Percentiles rank a stretch among this genome's conserved stretches.
phyloP scores from a whole-genome alignment of 2,113 vertebrate genomes.

The Solenodon paradoxus region DNA sequence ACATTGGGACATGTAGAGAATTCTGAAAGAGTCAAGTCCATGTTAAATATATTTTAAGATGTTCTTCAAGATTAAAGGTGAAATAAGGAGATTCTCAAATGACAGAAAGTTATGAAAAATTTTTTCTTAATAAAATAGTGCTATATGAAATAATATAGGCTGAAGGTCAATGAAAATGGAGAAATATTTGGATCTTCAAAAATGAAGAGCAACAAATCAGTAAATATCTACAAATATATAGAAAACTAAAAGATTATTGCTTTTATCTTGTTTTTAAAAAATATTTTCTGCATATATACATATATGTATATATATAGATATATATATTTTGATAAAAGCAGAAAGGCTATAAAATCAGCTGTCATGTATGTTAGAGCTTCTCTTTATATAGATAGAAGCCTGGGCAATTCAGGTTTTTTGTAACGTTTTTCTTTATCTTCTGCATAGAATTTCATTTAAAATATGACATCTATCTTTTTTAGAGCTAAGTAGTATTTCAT shows the following conservation, averaged over 20 bases:
- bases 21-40: neutral
- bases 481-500: too few relatives aligned
- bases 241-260: neutral
- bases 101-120: neutral
- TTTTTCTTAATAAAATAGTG: neutral
- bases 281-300: neutral
- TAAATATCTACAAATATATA: neutral
- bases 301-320: too few relatives aligned
- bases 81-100: neutral
- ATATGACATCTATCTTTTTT: too few relatives aligned
- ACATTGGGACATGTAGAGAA: neutral
- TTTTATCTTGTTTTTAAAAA: neutral
- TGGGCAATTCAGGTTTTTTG: neutral
- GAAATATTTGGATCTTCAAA: neutral
- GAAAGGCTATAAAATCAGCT: neutral
- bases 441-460: neutral
- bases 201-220: neutral
- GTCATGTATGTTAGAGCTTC: neutral
- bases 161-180: neutral
- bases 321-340: too few relatives aligned
- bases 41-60: neutral
- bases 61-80: neutral
- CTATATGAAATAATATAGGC: neutral
- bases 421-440: neutral
- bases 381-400: neutral